Percentiles rank a stretch among this genome's conserved stretches.
Evolutionary conservation across 2,113 vertebrate genomes (phyloP).

Genomic region (Tychaedon coryphoeus): DNA sequence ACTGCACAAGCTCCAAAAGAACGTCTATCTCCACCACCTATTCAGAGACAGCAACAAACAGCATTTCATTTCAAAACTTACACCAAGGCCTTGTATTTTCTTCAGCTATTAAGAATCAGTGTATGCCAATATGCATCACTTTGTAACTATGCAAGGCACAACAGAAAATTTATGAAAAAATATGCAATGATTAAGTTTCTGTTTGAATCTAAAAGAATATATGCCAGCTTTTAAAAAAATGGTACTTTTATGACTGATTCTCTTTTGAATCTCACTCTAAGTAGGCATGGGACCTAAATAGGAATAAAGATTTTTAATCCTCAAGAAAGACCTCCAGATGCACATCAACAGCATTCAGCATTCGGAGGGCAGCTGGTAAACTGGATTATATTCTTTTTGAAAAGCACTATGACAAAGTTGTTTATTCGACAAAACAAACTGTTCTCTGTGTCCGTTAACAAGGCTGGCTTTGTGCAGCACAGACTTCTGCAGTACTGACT

Average conservation of each 20-base stretch:
- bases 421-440: slow-evolving; percentile 76
- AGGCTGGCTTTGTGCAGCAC: slow-evolving; percentile 67
- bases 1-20: not conserved
- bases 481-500: slow-evolving; percentile 64
- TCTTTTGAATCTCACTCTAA: not conserved
- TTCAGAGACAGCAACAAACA: not conserved
- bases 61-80: not conserved
- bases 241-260: not conserved
- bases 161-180: not conserved
- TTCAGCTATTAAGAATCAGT: not conserved
- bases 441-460: slow-evolving; percentile 74
- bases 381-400: slow-evolving; percentile 61
- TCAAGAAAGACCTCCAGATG: slow-evolving; percentile 54
- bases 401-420: slow-evolving; percentile 69
- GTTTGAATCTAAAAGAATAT: not conserved
- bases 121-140: not conserved
- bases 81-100: not conserved
- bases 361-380: slow-evolving; percentile 62
- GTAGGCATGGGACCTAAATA: not conserved
- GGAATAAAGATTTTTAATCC: slow-evolving; percentile 46
- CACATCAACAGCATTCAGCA: slow-evolving; percentile 51
- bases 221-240: not conserved
- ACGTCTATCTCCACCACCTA: not conserved
- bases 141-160: not conserved
- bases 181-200: not conserved